Base-by-base conservation (phyloP, 2,113 vertebrate species). In the Ochotona princeps region DNA sequence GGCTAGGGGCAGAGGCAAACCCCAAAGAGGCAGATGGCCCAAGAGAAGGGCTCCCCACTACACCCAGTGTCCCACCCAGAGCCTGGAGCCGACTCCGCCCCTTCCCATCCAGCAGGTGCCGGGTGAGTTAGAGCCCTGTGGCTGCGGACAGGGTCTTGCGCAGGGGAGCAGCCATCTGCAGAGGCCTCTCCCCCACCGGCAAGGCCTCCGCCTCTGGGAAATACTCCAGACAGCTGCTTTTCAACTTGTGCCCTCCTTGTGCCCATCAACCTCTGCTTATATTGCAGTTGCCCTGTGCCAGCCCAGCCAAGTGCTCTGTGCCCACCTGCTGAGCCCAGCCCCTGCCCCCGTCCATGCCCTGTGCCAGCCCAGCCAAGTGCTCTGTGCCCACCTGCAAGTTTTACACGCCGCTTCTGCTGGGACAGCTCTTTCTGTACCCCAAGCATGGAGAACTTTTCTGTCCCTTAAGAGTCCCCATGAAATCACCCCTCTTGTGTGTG, bases 331-430 rank as follows among this genome's bases (percentile, higher is more conserved):
- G n/a, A n/a, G n/a, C n/a, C n/a, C n/a, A n/a, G n/a, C n/a, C n/a
- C n/a, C n/a, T n/a, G n/a, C n/a, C n/a, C n/a, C n/a, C n/a, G n/a
- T n/a, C n/a, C n/a, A n/a, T n/a, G n/a, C n/a, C n/a, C n/a, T n/a
- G n/a, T n/a, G n/a, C n/a, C n/a, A n/a, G n/a, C n/a, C n/a, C n/a
- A n/a, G n/a, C n/a, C n/a, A n/a, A n/a, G n/a, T n/a, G n/a, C n/a
- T n/a, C n/a, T n/a, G n/a, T n/a, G n/a, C n/a, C n/a, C 54, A 11
- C 49, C n/a, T 44, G 60, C 21, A 23, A 35, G 9, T 8, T 38
- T 26, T 23, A 38, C 0, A 0, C 2, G 5, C 12, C 1, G 4
- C 3, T 18, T 57, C 30, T 20, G 18, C 25, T 17, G 3, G n/a
- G 23, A 28, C 2, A 8, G 18, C 70, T 20, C 60, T 10, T 18